Evolutionary conservation across 1,140 invertebrate species (phyloP), one percentile per base, ranked within the genome.

Genomic region (Doryteuthis pealeii): DNA sequence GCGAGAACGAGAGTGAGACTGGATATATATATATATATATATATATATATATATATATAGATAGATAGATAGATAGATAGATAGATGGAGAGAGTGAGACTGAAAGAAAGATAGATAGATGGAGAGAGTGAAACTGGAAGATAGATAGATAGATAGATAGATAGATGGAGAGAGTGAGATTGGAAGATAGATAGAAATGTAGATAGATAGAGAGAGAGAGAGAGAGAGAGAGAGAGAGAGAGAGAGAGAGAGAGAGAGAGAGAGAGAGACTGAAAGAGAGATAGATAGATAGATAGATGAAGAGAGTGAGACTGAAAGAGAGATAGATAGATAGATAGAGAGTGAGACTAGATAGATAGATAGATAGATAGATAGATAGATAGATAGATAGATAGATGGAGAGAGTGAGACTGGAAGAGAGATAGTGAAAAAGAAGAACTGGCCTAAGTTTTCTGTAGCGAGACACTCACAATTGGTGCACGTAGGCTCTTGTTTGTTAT

Each of bases 11-110:
- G n/a, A n/a, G 10, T 40, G 10, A 40, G 15, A 2, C 18, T 6
- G 54, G 3, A 58, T 58, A 58, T 58, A 58, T 58, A 58, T 58
- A 58, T 58, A 58, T 58, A 58, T 58, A 28, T 58, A 58, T 58
- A 58, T 58, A 58, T 58, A 58, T 58, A 58, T 58, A 28, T 58
- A 58, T 58, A 58, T 58, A 58, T 58, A 58, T 28, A 58, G 2
- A 58, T 28, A 58, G 2, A 58, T 28, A 58, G 2, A 58, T 28
- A 58, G 3, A 58, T 58, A 58, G 3, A 58, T 58, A 58, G 3
- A 58, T 58, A 28, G 3, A 58, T 28, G 15, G 2, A n/a, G n/a
- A n/a, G n/a, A n/a, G n/a, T n/a, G n/a, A n/a, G n/a, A n/a, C n/a
- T n/a, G n/a, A n/a, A n/a, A n/a, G n/a, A n/a, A n/a, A n/a, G 8